Evolutionary conservation across 2,797 vertebrate species (phyloP).

Genomic region (Monodelphis domestica): DNA sequence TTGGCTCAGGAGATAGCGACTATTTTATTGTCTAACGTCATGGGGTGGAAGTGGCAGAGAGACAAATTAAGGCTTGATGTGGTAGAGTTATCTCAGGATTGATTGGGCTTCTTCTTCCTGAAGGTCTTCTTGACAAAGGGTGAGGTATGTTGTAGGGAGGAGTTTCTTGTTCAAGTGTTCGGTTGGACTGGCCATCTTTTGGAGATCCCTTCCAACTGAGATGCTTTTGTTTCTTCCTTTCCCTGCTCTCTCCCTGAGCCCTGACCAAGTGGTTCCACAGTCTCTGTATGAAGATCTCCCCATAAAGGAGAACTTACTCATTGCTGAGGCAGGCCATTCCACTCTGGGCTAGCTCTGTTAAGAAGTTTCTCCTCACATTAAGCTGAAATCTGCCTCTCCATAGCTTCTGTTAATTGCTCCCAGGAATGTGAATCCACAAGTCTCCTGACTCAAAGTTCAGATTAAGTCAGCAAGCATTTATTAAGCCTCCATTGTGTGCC

Average conservation of each 20-base stretch:
- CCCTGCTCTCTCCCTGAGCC: neutral
- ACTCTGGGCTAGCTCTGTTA: neutral
- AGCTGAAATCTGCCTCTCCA: no score
- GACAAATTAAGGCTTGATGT: neutral
- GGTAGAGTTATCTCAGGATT: no score
- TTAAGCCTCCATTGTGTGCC: neutral
- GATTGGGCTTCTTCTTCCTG: neutral
- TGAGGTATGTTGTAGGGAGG: neutral
- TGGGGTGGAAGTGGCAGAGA: neutral
- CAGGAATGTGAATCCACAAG: neutral
- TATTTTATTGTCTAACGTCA: neutral
- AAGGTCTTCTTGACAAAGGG: neutral
- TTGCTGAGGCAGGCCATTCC: neutral
- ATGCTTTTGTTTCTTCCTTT: neutral
- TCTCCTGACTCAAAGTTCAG: neutral
- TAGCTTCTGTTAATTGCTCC: neutral
- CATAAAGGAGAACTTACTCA: neutral
- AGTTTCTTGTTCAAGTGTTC: neutral
- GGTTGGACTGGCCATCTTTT: neutral
- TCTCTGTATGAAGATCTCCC: neutral
- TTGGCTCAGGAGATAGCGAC: neutral
- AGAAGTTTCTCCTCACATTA: no score
- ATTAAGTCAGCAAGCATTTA: slow-evolving; percentile 39
- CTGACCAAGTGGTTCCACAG: neutral
- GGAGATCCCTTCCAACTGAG: neutral